Evolutionary conservation across 2,888 invertebrate species (phyloP).

Genomic region (Eucriotettix oculatus): DNA sequence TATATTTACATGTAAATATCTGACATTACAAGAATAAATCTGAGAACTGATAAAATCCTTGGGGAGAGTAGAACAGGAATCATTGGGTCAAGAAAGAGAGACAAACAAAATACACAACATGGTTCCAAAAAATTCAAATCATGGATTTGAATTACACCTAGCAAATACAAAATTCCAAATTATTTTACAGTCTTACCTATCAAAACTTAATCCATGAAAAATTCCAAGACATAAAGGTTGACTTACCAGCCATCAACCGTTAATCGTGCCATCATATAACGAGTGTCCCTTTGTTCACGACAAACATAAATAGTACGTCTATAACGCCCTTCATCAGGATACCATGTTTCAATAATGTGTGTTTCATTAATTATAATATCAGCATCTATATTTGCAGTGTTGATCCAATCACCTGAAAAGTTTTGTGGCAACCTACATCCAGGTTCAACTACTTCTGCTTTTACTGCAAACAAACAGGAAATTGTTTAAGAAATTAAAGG

Average conservation of each 20-base stretch:
- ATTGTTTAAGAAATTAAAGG: too few species aligned
- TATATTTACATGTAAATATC: too few species aligned
- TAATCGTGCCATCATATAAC: slow-evolving; percentile 90
- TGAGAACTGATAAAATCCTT: too few species aligned
- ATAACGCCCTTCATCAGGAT: slow-evolving; percentile 80
- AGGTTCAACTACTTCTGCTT: slow-evolving; percentile 77
- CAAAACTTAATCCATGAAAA: too few species aligned
- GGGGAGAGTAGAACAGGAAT: too few species aligned
- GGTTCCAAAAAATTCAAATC: too few species aligned
- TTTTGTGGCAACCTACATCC: slow-evolving; percentile 87
- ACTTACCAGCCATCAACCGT: slow-evolving; percentile 83
- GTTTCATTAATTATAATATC: slow-evolving; percentile 89
- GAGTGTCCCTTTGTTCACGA: slow-evolving; percentile 74
- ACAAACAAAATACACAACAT: too few species aligned
- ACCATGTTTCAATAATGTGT: slow-evolving; percentile 89
- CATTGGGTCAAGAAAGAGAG: too few species aligned
- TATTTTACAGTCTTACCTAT: too few species aligned
- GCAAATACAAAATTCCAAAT: too few species aligned
- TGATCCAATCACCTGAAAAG: slow-evolving; percentile 90
- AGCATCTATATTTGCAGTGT: slow-evolving; percentile 92
- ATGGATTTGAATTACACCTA: too few species aligned
- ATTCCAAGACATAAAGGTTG: background rate
- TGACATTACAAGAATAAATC: too few species aligned
- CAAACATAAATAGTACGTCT: slow-evolving; percentile 86
- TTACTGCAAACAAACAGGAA: slow-evolving; percentile 24